phyloP scores from a whole-genome alignment of 2,113 vertebrate species.

The Sterrhoptilus dennistouni region DNA sequence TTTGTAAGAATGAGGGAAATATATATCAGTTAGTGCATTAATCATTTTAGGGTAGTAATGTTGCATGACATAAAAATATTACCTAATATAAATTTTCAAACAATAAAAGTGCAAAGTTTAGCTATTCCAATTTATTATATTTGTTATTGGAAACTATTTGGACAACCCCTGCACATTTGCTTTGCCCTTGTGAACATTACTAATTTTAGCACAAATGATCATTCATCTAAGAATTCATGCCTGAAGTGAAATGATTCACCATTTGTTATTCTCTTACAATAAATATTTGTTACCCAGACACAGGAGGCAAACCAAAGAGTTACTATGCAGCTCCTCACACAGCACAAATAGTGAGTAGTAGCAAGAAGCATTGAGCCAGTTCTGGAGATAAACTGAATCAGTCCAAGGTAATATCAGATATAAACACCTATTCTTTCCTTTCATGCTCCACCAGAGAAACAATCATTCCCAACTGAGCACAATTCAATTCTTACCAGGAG shows the following conservation, averaged over 20 bases:
- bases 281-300: neutral
- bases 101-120: neutral
- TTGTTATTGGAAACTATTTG: neutral
- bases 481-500: neutral
- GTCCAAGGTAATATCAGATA: neutral
- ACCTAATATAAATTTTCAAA: neutral
- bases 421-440: neutral
- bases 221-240: slow-evolving; percentile 6
- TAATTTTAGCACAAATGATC: slow-evolving; percentile 18
- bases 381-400: neutral
- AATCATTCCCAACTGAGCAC: neutral
- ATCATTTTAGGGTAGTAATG: neutral
- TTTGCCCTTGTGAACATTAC: neutral
- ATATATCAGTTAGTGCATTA: neutral
- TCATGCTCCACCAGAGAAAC: neutral
- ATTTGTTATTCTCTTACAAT: neutral
- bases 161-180: neutral
- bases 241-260: slow-evolving; percentile 9
- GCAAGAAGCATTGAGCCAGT: neutral
- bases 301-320: neutral
- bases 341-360: neutral
- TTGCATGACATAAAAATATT: neutral
- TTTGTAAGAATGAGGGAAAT: neutral
- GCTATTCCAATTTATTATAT: neutral
- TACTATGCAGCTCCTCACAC: neutral